Conservation (phyloP, 1,140 invertebrate genomes). For the Lerema accius region DNA sequence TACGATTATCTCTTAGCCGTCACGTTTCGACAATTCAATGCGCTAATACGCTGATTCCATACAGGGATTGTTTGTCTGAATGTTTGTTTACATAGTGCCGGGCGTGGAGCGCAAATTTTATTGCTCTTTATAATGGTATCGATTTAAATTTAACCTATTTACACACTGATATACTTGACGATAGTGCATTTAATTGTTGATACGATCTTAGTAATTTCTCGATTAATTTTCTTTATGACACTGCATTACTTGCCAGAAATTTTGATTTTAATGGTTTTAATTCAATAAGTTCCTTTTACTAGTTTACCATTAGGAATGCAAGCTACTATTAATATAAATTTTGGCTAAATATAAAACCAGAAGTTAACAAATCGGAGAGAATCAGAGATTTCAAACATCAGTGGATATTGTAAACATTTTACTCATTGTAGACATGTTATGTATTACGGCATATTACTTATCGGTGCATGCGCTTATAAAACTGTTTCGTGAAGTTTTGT, state of each 20-base stretch:
- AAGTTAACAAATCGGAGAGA: background rate
- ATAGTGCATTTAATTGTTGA: background rate
- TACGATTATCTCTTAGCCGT: constrained; percentile 57
- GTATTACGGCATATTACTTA: no score
- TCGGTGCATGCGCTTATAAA: no score
- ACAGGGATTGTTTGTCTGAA: constrained; percentile 60
- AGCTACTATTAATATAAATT: constrained; percentile 20
- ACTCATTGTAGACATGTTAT: background rate
- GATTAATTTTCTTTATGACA: background rate
- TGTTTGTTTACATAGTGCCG: constrained; percentile 46
- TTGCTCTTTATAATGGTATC: constrained; percentile 47
- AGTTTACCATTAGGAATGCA: constrained; percentile 3
- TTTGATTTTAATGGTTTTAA: constrained; percentile 3
- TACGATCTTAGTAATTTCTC: no score
- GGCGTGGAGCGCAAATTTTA: constrained; percentile 47
- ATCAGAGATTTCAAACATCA: background rate
- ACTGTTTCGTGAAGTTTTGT: no score
- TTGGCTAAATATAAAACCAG: constrained; percentile 13
- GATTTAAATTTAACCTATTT: constrained; percentile 35
- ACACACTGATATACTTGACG: no score
- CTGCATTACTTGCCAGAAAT: background rate
- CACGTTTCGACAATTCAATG: constrained; percentile 64
- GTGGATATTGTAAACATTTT: background rate
- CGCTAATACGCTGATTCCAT: constrained; percentile 57
- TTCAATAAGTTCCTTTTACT: background rate